Base-by-base conservation (phyloP, 1,140 invertebrate genomes). In the Saxidomus purpurata region DNA sequence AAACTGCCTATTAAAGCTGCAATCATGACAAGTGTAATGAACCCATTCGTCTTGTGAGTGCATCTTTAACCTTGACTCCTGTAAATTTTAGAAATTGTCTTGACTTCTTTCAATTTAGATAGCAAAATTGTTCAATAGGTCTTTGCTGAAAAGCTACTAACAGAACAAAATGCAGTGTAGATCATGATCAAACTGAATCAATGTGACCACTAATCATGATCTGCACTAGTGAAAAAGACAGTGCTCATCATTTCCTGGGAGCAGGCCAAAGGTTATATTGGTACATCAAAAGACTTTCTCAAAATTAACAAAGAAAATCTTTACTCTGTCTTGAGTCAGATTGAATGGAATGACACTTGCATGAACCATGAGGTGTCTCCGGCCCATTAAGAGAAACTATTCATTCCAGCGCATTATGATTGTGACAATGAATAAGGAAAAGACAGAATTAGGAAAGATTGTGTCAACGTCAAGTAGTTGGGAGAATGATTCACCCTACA, bases 391-490 rank as follows among this genome's bases (percentile, higher is more conserved):
- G 67, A 15, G 34, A 4, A 15, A n/a, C 9, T 28, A 71, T 71
- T 71, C 67, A 28, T 38, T 71, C 31, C 59, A 63, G n/a, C 28
- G 59, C 6, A 63, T 28, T 28, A 63, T 34, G 34, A 3, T 38
- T 31, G 61, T 31, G 61, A 67, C 61, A 67, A 67, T 67, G 61
- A 67, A 28, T 28, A n/a, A 67, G n/a, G 19, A 9, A 71, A 71
- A 71, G 67, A 36, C 67, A 28, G 67, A 17, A 38, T 71, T 71
- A 38, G 17, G 6, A 15, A 15, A 71, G 67, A 71, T 38, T 38
- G 67, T 71, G 67, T 38, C 34, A 38, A 71, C 67, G 36, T 38
- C 55, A 9, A 9, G n/a, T n/a, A n/a, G n/a, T n/a, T n/a, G n/a
- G n/a, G n/a, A n/a, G n/a, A n/a, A n/a, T n/a, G n/a, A n/a, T n/a